Conservation (phyloP, 2,888 invertebrate species). For the Hypomecis atomaria region DNA sequence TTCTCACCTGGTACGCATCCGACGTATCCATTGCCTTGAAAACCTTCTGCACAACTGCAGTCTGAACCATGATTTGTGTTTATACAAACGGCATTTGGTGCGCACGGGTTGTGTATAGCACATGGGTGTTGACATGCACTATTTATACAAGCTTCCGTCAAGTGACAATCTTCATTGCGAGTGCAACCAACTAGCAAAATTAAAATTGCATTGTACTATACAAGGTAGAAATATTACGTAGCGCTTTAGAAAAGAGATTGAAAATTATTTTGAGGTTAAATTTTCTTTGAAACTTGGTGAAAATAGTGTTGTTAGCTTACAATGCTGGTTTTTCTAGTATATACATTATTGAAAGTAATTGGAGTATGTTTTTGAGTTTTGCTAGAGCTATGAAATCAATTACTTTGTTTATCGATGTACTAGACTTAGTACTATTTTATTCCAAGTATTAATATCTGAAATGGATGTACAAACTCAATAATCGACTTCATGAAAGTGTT, state of each 20-base stretch:
- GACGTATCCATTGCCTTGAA: constrained; percentile 93
- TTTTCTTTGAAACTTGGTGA: neutral
- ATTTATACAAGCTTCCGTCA: constrained; percentile 94
- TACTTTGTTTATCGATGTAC: neutral
- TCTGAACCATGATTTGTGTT: constrained; percentile 95
- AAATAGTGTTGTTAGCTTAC: neutral
- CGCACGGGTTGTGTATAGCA: constrained; percentile 93
- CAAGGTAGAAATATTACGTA: constrained; percentile 31
- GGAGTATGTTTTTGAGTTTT: neutral
- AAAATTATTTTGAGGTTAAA: constrained; percentile 2
- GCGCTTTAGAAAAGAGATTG: constrained; percentile 12
- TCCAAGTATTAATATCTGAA: too few species aligned
- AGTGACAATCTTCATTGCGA: constrained; percentile 92
- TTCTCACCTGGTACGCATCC: constrained; percentile 91
- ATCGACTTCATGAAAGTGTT: constrained; percentile 24
- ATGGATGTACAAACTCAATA: neutral
- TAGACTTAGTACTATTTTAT: too few species aligned
- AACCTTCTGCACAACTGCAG: constrained; percentile 94
- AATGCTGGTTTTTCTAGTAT: too few species aligned
- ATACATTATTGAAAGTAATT: neutral
- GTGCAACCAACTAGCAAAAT: constrained; percentile 91
- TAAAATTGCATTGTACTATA: constrained; percentile 52
- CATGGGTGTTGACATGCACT: constrained; percentile 94
- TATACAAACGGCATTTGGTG: constrained; percentile 92
- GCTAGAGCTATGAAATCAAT: constrained; percentile 11